phyloP scores from a whole-genome alignment of 2,113 vertebrate species.

The Myiopsitta monachus region DNA sequence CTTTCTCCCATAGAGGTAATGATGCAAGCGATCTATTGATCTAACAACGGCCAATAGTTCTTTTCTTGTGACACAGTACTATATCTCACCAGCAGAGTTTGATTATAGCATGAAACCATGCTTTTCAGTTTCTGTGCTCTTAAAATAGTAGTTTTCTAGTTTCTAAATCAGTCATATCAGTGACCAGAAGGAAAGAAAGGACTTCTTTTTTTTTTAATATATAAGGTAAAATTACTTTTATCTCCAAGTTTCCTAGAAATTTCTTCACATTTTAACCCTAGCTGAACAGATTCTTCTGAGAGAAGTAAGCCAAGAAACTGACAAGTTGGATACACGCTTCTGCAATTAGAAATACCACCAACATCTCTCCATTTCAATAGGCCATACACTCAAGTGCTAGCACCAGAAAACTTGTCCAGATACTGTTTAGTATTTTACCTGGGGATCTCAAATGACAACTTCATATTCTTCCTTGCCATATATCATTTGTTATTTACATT shows the following conservation, averaged over 20 bases:
- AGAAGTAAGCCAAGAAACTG: not conserved
- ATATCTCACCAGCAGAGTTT: not conserved
- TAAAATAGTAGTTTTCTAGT: not conserved
- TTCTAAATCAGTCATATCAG: not conserved
- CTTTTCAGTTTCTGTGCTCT: not conserved
- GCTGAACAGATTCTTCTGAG: not conserved
- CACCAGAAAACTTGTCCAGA: not conserved
- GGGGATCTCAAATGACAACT: not conserved
- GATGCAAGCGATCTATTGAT: not conserved
- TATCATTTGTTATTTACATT: not conserved
- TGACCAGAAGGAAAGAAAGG: not conserved
- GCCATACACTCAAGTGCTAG: not conserved
- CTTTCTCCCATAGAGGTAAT: not conserved
- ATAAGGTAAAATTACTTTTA: not conserved
- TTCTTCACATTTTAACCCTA: not conserved
- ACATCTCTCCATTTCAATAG: not conserved
- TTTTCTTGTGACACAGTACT: not conserved
- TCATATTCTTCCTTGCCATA: not conserved
- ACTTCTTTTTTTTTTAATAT: not conserved
- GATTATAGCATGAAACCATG: not conserved
- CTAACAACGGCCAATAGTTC: not conserved
- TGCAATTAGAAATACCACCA: not conserved
- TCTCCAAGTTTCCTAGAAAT: not conserved
- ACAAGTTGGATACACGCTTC: not conserved
- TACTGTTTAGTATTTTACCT: not conserved